phyloP scores from a whole-genome alignment of 2,797 vertebrate species.

The Cottoperca gobio region DNA sequence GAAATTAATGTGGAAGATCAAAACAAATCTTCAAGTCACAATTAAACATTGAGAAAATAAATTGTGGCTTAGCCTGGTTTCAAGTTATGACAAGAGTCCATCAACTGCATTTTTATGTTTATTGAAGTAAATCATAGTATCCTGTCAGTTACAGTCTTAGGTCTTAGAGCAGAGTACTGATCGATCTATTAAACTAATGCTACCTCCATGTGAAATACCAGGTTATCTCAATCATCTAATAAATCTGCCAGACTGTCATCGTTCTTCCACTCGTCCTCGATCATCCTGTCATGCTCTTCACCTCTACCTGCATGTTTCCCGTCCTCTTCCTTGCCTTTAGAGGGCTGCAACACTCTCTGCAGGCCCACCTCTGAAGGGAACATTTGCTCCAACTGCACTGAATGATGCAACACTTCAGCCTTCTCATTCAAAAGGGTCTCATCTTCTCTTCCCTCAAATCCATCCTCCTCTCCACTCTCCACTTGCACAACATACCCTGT shows the following conservation, averaged over 20 bases:
- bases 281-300: slow-evolving; percentile 7
- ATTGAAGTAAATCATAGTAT: slow-evolving; percentile 46
- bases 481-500: slow-evolving; percentile 8
- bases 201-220: slow-evolving; percentile 80
- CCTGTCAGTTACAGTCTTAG: not conserved
- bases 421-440: slow-evolving; percentile 3
- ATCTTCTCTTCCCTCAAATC: slow-evolving; percentile 1
- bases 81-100: not conserved
- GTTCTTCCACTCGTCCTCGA: slow-evolving; percentile 1
- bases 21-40: not conserved
- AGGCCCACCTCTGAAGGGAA: not conserved
- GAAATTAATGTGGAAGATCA: not conserved
- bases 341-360: not conserved
- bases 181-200: not conserved
- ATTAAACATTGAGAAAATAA: not conserved
- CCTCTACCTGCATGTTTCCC: not conserved
- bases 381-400: not conserved
- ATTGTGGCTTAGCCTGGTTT: not conserved
- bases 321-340: slow-evolving; percentile 27
- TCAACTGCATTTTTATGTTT: slow-evolving; percentile 44
- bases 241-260: slow-evolving; percentile 12
- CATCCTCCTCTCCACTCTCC: not conserved
- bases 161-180: not conserved
- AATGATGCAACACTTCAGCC: not conserved
- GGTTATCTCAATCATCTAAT: slow-evolving; percentile 44